Evolutionary conservation across 2,797 vertebrate genomes (phyloP).

Genomic region (Acanthurus tractus): DNA sequence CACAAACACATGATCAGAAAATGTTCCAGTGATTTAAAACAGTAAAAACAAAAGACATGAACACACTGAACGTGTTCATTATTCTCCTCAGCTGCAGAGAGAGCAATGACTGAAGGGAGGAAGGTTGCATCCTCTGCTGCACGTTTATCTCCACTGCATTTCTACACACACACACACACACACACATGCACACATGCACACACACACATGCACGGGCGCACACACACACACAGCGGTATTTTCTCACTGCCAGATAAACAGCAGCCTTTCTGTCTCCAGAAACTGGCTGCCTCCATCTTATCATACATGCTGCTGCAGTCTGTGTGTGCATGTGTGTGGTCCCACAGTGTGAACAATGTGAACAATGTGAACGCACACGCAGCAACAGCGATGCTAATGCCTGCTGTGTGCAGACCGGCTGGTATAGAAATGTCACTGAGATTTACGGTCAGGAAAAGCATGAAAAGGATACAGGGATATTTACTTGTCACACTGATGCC

Average conservation of each 20-base stretch:
- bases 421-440: background rate
- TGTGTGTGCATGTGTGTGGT: background rate
- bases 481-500: conserved; percentile 5
- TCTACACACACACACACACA: background rate
- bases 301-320: background rate
- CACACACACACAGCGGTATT: background rate
- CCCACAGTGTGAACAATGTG: background rate
- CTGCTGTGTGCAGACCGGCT: background rate
- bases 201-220: conserved; percentile 1
- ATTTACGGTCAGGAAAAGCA: conserved; percentile 13
- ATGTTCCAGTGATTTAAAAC: background rate
- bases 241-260: background rate
- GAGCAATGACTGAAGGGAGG: background rate
- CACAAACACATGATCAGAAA: background rate
- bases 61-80: background rate
- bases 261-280: conserved; percentile 1
- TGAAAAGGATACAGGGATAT: conserved; percentile 21
- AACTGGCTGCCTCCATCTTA: conserved; percentile 12
- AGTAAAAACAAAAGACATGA: too few relatives aligned
- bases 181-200: conserved; percentile 1
- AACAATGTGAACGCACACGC: background rate
- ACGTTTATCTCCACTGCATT: background rate
- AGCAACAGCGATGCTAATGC: background rate
- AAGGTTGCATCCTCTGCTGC: background rate
- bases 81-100: conserved; percentile 7